Conservation (phyloP, 35 echinoderm and acorn worm species). For the Lytechinus pictus region DNA sequence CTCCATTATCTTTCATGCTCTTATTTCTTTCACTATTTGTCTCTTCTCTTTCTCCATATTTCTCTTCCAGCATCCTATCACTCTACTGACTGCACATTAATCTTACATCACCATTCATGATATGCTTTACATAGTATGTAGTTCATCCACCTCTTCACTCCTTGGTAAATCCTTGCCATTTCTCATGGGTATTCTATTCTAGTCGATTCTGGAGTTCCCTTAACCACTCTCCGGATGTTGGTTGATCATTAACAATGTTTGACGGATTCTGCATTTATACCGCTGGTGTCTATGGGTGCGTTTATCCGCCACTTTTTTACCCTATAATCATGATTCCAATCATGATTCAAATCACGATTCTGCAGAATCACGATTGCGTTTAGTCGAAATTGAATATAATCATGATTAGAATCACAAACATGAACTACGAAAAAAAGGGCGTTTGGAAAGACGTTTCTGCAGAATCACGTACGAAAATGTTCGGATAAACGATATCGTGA, state of each 20-base stretch:
- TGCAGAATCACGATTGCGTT: too few relatives aligned
- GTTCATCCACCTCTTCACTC: neutral
- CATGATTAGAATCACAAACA: too few relatives aligned
- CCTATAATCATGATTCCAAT: neutral
- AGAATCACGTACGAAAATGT: too few relatives aligned
- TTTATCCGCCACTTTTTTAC: too few relatives aligned
- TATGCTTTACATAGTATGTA: too few relatives aligned
- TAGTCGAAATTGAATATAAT: too few relatives aligned
- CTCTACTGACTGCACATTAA: neutral
- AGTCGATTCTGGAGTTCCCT: neutral
- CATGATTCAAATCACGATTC: too few relatives aligned
- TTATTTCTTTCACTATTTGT: neutral
- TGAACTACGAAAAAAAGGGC: too few relatives aligned
- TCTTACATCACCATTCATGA: neutral
- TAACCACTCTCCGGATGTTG: neutral
- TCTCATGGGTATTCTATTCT: neutral
- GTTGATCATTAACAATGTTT: slow-evolving; percentile 6
- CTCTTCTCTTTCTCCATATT: neutral
- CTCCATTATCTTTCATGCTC: neutral
- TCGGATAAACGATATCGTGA: too few relatives aligned
- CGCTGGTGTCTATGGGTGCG: too few relatives aligned
- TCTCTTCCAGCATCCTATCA: neutral
- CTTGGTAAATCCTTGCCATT: neutral
- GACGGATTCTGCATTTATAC: neutral
- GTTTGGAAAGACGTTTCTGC: too few relatives aligned